phyloP scores from a whole-genome alignment of 2,888 invertebrate genomes.

The Cephus runcator region DNA sequence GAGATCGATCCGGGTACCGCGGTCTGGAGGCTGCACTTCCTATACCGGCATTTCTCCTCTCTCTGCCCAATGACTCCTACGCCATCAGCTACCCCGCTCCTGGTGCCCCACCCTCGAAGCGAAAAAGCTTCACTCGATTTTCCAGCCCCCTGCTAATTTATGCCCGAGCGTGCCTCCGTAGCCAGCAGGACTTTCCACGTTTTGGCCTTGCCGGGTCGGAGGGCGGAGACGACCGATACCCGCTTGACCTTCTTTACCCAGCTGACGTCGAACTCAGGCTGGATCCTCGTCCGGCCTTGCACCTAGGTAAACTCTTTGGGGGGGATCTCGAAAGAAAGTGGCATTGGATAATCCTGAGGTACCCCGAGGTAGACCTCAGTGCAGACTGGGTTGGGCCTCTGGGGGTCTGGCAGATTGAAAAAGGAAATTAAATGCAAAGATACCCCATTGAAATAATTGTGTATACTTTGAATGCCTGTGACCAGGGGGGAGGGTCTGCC shows the following conservation, averaged over 20 bases:
- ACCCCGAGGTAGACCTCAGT: not conserved
- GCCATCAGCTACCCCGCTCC: not conserved
- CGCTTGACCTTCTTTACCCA: slow-evolving; percentile 5
- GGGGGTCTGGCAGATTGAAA: not conserved
- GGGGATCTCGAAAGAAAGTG: not conserved
- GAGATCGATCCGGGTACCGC: slow-evolving; percentile 38
- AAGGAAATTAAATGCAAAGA: not conserved
- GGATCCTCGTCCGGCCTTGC: slow-evolving; percentile 22
- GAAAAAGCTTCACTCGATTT: not conserved
- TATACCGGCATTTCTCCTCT: slow-evolving; percentile 1
- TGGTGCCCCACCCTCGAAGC: not conserved
- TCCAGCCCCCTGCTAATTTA: not conserved
- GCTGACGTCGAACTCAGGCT: slow-evolving; percentile 40
- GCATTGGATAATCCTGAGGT: not conserved
- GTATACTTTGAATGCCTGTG: not conserved
- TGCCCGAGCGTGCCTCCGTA: not conserved
- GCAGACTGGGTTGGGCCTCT: not conserved
- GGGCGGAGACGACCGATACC: slow-evolving; percentile 41
- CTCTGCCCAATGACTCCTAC: slow-evolving; percentile 11
- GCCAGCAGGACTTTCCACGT: not conserved
- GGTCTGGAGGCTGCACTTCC: slow-evolving; percentile 29
- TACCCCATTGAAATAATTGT: not conserved
- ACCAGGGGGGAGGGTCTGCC: not conserved
- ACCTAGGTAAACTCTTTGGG: not conserved
- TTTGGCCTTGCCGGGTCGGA: slow-evolving; percentile 1